phyloP scores from a whole-genome alignment of 2,888 invertebrate genomes.

The Polydrusus cervinus region DNA sequence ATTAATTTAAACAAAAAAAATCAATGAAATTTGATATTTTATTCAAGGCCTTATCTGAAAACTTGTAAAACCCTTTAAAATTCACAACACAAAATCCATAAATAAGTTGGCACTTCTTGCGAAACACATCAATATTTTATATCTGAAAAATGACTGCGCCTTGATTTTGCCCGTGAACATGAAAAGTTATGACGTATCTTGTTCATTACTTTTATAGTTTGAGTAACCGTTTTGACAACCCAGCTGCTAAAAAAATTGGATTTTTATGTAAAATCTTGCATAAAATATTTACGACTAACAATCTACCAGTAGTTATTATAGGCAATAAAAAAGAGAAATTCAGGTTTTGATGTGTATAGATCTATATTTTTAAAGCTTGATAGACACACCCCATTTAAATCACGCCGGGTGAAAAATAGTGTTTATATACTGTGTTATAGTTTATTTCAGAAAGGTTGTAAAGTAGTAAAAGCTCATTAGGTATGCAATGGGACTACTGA shows the following conservation, averaged over 20 bases:
- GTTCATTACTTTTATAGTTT: constrained; percentile 42
- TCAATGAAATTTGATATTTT: too few relatives aligned
- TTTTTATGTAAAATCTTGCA: not conserved
- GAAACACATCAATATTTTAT: constrained; percentile 53
- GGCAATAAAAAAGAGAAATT: too few relatives aligned
- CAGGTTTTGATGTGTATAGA: too few relatives aligned
- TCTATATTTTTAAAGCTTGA: too few relatives aligned
- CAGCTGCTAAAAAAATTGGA: not conserved
- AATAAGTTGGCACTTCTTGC: constrained; percentile 53
- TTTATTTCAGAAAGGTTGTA: too few relatives aligned
- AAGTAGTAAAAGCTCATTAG: too few relatives aligned
- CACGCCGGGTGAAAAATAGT: too few relatives aligned
- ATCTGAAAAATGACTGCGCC: constrained; percentile 31
- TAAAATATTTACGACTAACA: not conserved
- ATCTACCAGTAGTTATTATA: not conserved
- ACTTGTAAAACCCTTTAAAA: constrained; percentile 43
- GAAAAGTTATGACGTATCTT: constrained; percentile 40
- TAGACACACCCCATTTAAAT: too few relatives aligned
- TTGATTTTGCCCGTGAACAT: constrained; percentile 39
- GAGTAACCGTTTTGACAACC: constrained; percentile 30
- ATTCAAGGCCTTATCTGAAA: not conserved
- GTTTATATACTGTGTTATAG: too few relatives aligned
- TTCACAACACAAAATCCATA: constrained; percentile 50
- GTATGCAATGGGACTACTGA: too few relatives aligned
- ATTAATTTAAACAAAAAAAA: too few relatives aligned